Base-by-base conservation (phyloP, 53 echinoderm and acorn worm species). In the Actinopyga echinites region DNA sequence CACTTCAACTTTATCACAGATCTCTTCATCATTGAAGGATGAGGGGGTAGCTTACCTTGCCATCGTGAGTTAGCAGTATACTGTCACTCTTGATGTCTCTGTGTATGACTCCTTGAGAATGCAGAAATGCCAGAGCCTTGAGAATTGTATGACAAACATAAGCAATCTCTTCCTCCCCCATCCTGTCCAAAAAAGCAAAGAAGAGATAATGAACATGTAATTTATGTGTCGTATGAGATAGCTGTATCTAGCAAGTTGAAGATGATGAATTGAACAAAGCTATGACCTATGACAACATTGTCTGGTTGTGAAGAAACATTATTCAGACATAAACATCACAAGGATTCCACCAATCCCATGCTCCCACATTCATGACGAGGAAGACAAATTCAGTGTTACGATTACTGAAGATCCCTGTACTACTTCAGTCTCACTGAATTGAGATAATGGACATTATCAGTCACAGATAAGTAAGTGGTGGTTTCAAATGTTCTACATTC, bases 41-140 rank as follows among this genome's bases (percentile, higher is more conserved):
- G 49, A 24, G 35, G 31, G 30, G 31, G 21, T 19, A 56, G 15
- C 82, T 90, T 79, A 95, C 95, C 89, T 85, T 91, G 56, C 95
- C 95, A 74, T 96, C 96, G 66, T 96, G 96, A 29, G 96, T 96
- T 25, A 96, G 92, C 20, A 96, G 92, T 59, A 96, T 96, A 90
- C 92, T 92, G 63, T 96, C 96, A 79, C 96, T 96, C 83, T 96
- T 96, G 69, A 96, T 96, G 60, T 96, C 96, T 59, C 96, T 64
- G 71, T 96, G 96, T 64, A 93, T 96, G 53, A 93, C 93, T 11
- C 96, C 96, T 68, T 93, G 93, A 66, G 93, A 91, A 61, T 93
- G 93, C 54, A 93, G 82, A 84, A 96, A 96, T 19, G 93, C 88
- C 53, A 96, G 73, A 13, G 96, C 96, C 77, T 91, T 96, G 60